Conservation (phyloP, 2,888 invertebrate species). For the Erannis defoliaria region DNA sequence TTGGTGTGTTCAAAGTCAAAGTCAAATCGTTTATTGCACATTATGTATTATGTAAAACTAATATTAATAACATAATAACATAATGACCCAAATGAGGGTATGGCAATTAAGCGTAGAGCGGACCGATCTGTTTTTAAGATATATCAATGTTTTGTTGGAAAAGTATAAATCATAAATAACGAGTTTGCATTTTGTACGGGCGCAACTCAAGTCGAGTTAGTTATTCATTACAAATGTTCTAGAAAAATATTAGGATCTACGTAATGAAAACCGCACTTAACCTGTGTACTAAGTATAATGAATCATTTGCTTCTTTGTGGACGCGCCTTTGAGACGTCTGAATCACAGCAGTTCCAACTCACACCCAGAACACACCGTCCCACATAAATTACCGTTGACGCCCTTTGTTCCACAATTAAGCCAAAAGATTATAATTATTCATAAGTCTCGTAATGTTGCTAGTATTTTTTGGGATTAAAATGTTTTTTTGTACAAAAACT, state of each 20-base stretch:
- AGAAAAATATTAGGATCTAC: background rate
- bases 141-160: no score
- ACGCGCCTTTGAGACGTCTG: constrained; percentile 28
- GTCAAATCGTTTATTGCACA: no score
- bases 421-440: constrained; percentile 26
- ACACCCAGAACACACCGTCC: constrained; percentile 24
- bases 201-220: no score
- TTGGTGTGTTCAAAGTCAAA: no score
- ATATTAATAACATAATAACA: no score
- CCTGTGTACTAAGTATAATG: constrained; percentile 28
- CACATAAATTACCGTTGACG: constrained; percentile 31
- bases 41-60: no score
- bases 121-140: no score
- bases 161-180: no score
- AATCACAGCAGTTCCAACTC: constrained; percentile 28
- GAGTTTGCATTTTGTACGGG: no score
- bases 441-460: constrained; percentile 14
- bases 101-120: no score
- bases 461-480: background rate
- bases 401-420: constrained; percentile 29
- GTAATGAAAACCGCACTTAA: constrained; percentile 6
- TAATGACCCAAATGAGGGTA: no score
- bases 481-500: background rate
- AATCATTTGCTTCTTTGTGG: constrained; percentile 35
- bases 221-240: no score